Conservation (phyloP, 2,888 invertebrate genomes). For the Brachypalpus laphriformis region DNA sequence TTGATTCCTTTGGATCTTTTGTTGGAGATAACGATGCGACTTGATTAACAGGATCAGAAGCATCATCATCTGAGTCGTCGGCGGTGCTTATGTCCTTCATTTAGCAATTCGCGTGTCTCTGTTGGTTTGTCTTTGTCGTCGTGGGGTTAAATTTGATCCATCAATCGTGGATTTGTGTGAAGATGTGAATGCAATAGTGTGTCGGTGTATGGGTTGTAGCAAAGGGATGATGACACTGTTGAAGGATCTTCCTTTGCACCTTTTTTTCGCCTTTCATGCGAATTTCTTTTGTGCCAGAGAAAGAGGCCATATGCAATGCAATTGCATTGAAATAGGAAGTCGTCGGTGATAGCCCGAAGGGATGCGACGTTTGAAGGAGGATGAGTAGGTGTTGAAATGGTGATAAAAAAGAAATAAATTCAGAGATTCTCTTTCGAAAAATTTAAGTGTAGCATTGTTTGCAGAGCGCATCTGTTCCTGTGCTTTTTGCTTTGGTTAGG, state of each 20-base stretch:
- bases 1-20: slow-evolving; percentile 51
- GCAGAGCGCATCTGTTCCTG: not conserved
- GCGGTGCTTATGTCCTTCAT: slow-evolving; percentile 67
- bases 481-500: too few species aligned
- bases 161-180: slow-evolving; percentile 57
- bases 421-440: not conserved
- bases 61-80: slow-evolving; percentile 31
- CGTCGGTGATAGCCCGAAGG: slow-evolving; percentile 49
- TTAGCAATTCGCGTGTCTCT: slow-evolving; percentile 44
- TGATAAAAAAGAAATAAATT: slow-evolving; percentile 3
- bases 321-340: slow-evolving; percentile 70
- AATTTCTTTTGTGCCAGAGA: slow-evolving; percentile 60
- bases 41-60: slow-evolving; percentile 70
- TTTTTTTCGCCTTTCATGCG: slow-evolving; percentile 53
- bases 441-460: not conserved
- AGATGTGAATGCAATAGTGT: not conserved
- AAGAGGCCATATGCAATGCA: slow-evolving; percentile 66
- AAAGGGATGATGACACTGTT: slow-evolving; percentile 50
- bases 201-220: not conserved
- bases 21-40: slow-evolving; percentile 62
- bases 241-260: slow-evolving; percentile 62
- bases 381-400: slow-evolving; percentile 19
- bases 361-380: slow-evolving; percentile 53
- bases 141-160: slow-evolving; percentile 36
- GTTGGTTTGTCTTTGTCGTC: not conserved